Conservation (phyloP, 2,113 vertebrate genomes). For the Thryonomys swinderianus region DNA sequence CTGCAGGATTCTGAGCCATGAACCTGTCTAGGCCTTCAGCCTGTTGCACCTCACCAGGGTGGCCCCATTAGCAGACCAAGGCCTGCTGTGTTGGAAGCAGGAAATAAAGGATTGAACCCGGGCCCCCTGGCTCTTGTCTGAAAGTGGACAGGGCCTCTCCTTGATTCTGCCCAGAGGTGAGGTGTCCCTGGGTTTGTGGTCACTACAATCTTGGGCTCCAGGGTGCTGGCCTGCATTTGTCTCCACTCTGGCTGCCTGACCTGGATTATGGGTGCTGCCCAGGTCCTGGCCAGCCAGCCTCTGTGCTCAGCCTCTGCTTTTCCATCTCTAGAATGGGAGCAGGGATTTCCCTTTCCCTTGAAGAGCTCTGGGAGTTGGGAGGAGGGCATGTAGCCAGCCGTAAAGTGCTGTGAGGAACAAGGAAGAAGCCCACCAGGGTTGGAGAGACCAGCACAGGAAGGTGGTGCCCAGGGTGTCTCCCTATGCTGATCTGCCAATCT, state of each 20-base stretch:
- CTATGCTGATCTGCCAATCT: no score
- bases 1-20: neutral
- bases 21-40: neutral
- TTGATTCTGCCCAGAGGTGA: accelerated
- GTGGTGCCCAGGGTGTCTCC: neutral
- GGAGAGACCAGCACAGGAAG: accelerated
- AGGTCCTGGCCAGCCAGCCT: accelerated
- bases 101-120: neutral
- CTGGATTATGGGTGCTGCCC: neutral
- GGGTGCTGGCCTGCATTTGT: neutral
- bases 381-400: neutral
- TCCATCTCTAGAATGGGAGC: neutral
- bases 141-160: neutral
- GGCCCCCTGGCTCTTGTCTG: accelerated
- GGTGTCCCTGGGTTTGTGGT: accelerated
- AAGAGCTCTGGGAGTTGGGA: no score
- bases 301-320: neutral
- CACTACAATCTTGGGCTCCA: neutral
- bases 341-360: neutral
- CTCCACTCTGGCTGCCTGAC: neutral
- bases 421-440: accelerated
- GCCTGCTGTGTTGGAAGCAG: neutral
- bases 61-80: no score
- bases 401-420: neutral
- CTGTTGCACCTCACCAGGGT: accelerated